Conservation (phyloP, 2,888 invertebrate species). For the Lamproptera curius region DNA sequence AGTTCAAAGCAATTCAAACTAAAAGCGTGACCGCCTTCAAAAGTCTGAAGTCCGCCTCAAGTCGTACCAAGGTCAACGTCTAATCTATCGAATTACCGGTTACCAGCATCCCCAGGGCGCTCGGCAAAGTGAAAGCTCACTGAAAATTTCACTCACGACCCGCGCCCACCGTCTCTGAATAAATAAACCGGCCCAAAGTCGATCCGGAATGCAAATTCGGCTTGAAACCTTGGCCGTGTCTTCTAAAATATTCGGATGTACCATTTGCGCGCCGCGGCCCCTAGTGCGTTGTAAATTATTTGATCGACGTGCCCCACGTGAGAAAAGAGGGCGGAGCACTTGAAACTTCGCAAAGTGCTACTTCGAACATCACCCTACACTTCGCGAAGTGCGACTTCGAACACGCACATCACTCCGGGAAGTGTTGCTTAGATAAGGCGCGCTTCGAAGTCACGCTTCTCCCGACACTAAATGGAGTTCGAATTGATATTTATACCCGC, state of each 20-base stretch:
- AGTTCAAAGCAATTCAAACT: too few relatives aligned
- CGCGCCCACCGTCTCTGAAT: constrained; percentile 16
- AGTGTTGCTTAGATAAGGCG: too few relatives aligned
- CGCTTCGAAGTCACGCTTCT: constrained; percentile 14
- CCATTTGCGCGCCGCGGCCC: not conserved
- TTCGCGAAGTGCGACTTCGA: too few relatives aligned
- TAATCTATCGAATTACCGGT: constrained; percentile 2
- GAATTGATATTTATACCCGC: constrained; percentile 20
- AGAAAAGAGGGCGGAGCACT: too few relatives aligned
- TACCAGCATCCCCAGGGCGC: not conserved
- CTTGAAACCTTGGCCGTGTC: constrained; percentile 20
- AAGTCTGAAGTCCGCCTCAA: too few relatives aligned
- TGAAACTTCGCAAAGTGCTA: too few relatives aligned
- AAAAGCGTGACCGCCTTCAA: too few relatives aligned
- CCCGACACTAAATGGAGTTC: constrained; percentile 15
- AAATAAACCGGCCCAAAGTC: constrained; percentile 15
- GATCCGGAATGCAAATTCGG: constrained; percentile 18
- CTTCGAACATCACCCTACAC: too few relatives aligned
- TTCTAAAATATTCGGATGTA: constrained; percentile 21
- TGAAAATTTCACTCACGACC: constrained; percentile 21
- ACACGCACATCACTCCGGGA: too few relatives aligned
- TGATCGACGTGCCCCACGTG: not conserved
- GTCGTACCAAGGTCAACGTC: too few relatives aligned
- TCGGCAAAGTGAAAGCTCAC: not conserved
- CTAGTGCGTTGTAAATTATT: constrained; percentile 21